phyloP scores from a whole-genome alignment of 2,888 invertebrate genomes.

The Scaptomyza parva region DNA sequence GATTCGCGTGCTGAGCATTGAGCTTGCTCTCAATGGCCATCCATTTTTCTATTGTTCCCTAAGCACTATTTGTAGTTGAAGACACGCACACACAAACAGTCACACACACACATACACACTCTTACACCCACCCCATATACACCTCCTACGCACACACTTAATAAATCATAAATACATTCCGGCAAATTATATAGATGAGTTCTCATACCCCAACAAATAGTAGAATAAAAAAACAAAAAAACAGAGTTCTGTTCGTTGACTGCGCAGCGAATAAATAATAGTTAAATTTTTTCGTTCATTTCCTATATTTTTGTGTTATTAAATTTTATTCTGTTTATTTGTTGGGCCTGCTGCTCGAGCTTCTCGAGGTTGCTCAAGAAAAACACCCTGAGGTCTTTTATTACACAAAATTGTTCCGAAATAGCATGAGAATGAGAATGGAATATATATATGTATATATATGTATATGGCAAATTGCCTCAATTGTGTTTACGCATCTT shows the following conservation, averaged over 20 bases:
- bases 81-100: conserved; percentile 55
- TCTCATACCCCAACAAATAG: conserved; percentile 40
- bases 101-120: conserved; percentile 18
- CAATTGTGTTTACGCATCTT: conserved; percentile 56
- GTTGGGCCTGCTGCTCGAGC: conserved; percentile 26
- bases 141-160: conserved; percentile 52
- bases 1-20: conserved; percentile 75
- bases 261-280: conserved; percentile 73
- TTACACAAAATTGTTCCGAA: conserved; percentile 43
- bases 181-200: conserved; percentile 76
- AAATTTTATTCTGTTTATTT: conserved; percentile 77
- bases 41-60: conserved; percentile 73
- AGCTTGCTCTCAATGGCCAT: conserved; percentile 71
- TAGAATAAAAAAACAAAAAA: conserved; percentile 4
- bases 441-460: too few relatives aligned
- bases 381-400: conserved; percentile 39
- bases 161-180: conserved; percentile 79
- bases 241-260: conserved; percentile 47
- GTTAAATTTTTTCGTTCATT: conserved; percentile 65
- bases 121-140: too few relatives aligned
- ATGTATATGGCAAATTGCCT: conserved; percentile 73
- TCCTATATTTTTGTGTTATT: conserved; percentile 67
- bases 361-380: conserved; percentile 15
- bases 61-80: conserved; percentile 70
- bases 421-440: conserved; percentile 20